These are phyloP conservation scores for Morinoia aosen DNA, from an alignment of 2,888 invertebrate genomes.

Conservation along the genomic window DNA sequence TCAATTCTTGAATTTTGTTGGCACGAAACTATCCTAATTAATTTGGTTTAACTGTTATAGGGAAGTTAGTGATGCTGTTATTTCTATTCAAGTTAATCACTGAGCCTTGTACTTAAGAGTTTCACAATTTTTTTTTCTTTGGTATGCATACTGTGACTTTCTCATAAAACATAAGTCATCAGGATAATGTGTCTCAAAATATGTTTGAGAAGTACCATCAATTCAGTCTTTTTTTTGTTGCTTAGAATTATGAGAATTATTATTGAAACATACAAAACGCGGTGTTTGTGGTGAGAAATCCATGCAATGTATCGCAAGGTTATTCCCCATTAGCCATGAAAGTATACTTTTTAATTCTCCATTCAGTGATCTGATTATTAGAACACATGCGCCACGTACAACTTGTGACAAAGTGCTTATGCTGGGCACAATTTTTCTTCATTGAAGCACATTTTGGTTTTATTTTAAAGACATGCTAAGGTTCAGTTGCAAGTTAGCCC, in stretches of 20 bases:
- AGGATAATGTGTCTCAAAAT: not conserved
- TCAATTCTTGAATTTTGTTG: not conserved
- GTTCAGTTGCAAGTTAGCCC: not conserved
- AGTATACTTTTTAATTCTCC: not conserved
- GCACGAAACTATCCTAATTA: not conserved
- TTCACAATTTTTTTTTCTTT: not conserved
- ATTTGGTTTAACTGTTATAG: not conserved
- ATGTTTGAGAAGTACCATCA: not conserved
- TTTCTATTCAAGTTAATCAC: not conserved
- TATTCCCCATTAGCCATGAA: not conserved
- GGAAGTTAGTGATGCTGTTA: not conserved
- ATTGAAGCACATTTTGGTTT: not conserved
- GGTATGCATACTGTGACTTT: not conserved
- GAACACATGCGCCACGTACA: not conserved
- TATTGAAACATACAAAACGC: too few relatives aligned
- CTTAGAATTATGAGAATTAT: not conserved
- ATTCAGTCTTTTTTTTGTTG: not conserved
- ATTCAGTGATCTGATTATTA: not conserved
- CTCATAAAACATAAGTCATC: not conserved
- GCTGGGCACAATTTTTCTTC: not conserved
- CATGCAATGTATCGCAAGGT: not conserved
- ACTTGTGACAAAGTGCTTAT: not conserved
- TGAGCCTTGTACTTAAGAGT: not conserved
- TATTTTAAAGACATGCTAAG: not conserved
- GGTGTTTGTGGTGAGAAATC: not conserved